These are phyloP conservation scores for Hypomecis atomaria DNA, from an alignment of 2,888 invertebrate species.

Conservation along the genomic window DNA sequence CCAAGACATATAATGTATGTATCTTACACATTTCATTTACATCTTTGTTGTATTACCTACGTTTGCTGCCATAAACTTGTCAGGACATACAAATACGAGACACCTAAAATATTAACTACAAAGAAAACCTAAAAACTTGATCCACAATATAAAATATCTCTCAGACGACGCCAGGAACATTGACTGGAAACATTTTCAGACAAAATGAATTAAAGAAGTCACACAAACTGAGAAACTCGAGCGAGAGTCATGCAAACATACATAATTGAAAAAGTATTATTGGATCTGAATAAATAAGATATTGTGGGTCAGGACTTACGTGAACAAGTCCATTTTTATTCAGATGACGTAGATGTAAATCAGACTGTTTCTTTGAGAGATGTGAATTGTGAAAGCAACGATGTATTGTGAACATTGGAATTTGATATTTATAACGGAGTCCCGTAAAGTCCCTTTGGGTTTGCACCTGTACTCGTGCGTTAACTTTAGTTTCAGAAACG, in stretches of 20 bases:
- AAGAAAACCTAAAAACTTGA: no score
- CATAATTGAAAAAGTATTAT: conserved; percentile 36
- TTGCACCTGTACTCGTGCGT: conserved; percentile 34
- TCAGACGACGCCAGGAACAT: conserved; percentile 19
- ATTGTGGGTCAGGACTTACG: conserved; percentile 20
- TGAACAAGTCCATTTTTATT: conserved; percentile 35
- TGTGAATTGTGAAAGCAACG: conserved; percentile 21
- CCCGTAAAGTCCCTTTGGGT: conserved; percentile 26
- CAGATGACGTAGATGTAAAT: conserved; percentile 38
- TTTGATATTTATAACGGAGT: conserved; percentile 35
- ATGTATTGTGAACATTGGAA: conserved; percentile 34
- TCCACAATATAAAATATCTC: no score
- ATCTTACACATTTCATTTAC: no score
- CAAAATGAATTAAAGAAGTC: conserved; percentile 28
- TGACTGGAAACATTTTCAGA: conserved; percentile 19
- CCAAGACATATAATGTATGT: no score
- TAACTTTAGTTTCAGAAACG: conserved; percentile 30
- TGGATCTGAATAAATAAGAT: conserved; percentile 29
- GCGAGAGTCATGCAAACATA: conserved; percentile 21
- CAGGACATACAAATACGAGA: no score
- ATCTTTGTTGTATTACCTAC: no score
- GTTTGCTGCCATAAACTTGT: no score
- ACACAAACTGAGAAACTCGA: conserved; percentile 27
- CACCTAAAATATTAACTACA: no score
- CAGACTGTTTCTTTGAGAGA: conserved; percentile 34